Evolutionary conservation across 2,113 vertebrate genomes (phyloP), one percentile per base, ranked within the genome.

Genomic region (Arizona elegans): DNA sequence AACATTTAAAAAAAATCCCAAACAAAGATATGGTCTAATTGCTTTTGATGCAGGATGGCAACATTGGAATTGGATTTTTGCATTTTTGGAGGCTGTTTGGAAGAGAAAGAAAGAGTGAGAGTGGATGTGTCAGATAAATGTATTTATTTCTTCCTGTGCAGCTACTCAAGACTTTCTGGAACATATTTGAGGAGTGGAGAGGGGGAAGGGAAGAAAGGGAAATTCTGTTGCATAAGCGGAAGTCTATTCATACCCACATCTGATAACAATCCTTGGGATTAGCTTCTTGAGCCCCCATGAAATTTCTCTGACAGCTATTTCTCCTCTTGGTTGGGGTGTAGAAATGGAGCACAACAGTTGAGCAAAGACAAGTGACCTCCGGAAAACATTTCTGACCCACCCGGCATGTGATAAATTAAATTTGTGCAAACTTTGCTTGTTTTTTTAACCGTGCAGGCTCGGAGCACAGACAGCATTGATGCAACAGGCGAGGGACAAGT

Each of bases 391-490:
- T 43, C 9, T n/a, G 9, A 11, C 23, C n/a, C 17, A 59, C 10
- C 3, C n/a, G 38, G 19, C 19, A 38, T n/a, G 24, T 29, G 24
- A 23, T 24, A 58, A 19, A 11, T 91, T 81, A n/a, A 38, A 47
- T 47, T 90, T 90, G 29, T 65, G 8, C 29, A 23, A 26, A 38
- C 3, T 24, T 93, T 29, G 21, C 75, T 90, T 90, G 75, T 90
- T 86, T 62, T 90, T 62, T 90, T 90, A 33, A 29, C 47, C 29
- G 6, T 12, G 55, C 93, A 98, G 98, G 98, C 98, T 96, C 97
- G 97, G 75, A 98, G 98, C 94, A 97, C 97, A 88, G 98, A 98
- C 97, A 98, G 96, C 95, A 97, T 98, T 96, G 98, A 98, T 96
- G 96, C 97, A 93, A 96, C 98, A 5, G 97, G 97, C 55, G 98